phyloP scores from a whole-genome alignment of 2,113 vertebrate genomes.

The Megalops atlanticus region DNA sequence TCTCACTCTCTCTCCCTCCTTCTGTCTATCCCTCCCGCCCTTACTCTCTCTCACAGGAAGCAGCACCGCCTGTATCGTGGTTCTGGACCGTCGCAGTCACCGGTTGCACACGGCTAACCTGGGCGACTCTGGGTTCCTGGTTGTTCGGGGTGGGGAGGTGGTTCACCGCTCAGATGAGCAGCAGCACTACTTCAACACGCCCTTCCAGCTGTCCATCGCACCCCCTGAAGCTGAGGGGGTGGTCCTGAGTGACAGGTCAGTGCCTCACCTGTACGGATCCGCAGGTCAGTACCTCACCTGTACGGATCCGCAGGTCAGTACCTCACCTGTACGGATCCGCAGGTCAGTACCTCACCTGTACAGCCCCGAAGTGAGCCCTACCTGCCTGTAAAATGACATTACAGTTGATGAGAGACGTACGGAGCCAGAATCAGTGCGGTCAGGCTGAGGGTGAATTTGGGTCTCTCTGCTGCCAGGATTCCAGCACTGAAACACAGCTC shows the following conservation, averaged over 20 bases:
- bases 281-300: no score
- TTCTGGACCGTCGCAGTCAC: constrained; percentile 91
- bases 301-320: no score
- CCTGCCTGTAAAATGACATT: no score
- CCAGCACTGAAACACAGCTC: no score
- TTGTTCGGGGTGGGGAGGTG: constrained; percentile 92
- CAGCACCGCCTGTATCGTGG: constrained; percentile 71
- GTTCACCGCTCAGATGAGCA: constrained; percentile 97
- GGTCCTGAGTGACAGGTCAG: constrained; percentile 76
- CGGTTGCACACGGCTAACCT: constrained; percentile 93
- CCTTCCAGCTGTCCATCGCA: constrained; percentile 78
- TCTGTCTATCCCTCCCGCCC: not conserved
- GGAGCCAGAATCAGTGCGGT: no score
- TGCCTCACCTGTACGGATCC: no score
- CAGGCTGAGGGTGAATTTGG: no score
- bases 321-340: no score
- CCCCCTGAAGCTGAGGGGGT: constrained; percentile 78
- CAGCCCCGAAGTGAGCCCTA: no score
- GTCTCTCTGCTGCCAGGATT: no score
- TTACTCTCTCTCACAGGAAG: constrained; percentile 36
- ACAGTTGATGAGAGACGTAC: no score
- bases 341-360: no score
- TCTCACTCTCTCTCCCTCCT: constrained; percentile 10
- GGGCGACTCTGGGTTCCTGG: constrained; percentile 94
- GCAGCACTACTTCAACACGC: constrained; percentile 92